Evolutionary conservation across 2,888 invertebrate species (phyloP).

Genomic region (Lypha dubia): DNA sequence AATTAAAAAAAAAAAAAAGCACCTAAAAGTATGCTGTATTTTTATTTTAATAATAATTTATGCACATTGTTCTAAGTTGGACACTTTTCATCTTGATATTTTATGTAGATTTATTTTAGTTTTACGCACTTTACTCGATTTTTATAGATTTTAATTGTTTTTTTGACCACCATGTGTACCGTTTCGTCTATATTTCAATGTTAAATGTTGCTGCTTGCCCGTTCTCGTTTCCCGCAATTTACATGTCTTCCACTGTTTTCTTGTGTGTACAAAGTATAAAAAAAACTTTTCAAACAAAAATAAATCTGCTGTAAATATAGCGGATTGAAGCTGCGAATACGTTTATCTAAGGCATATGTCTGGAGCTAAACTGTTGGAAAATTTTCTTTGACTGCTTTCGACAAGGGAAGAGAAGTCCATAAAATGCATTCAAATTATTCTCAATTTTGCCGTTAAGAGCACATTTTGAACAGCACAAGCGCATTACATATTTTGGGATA

Average conservation of each 20-base stretch:
- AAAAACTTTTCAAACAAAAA: slow-evolving; percentile 67
- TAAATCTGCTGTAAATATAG: slow-evolving; percentile 62
- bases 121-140: slow-evolving; percentile 59
- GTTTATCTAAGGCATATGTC: slow-evolving; percentile 70
- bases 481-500: slow-evolving; percentile 19
- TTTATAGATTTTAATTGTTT: slow-evolving; percentile 41
- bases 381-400: slow-evolving; percentile 38
- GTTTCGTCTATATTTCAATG: slow-evolving; percentile 58
- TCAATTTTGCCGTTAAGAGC: slow-evolving; percentile 37
- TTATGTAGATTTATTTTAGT: neutral
- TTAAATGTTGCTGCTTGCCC: slow-evolving; percentile 65
- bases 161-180: slow-evolving; percentile 51
- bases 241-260: slow-evolving; percentile 48
- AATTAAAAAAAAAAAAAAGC: slow-evolving; percentile 2
- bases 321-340: slow-evolving; percentile 69
- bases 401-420: slow-evolving; percentile 55
- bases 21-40: slow-evolving; percentile 42
- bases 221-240: slow-evolving; percentile 68
- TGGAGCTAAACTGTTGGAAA: slow-evolving; percentile 71
- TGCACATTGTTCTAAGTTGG: slow-evolving; percentile 19
- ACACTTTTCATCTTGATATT: neutral
- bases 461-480: slow-evolving; percentile 47
- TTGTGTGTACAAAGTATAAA: slow-evolving; percentile 46
- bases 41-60: slow-evolving; percentile 25
- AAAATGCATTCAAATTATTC: neutral